phyloP scores from a whole-genome alignment of 2,888 invertebrate genomes.

The Poecilus cupreus region DNA sequence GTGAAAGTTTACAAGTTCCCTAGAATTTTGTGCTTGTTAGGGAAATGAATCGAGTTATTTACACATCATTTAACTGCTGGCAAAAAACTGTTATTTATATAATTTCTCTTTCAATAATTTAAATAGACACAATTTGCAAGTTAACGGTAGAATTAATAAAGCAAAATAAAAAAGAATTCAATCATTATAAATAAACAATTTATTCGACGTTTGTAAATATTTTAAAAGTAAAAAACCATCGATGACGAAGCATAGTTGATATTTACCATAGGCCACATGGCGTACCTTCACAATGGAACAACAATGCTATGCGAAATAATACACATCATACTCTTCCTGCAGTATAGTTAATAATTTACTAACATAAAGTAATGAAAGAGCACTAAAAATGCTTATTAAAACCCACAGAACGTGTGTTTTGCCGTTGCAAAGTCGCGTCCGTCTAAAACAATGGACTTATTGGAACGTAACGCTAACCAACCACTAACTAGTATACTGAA shows the following conservation, averaged over 20 bases:
- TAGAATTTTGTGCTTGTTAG: constrained; percentile 2
- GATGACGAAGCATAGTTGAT: neutral
- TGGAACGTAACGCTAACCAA: constrained; percentile 54
- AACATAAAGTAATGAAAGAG: constrained; percentile 1
- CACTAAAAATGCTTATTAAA: constrained; percentile 25
- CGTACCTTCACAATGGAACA: neutral
- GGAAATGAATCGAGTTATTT: constrained; percentile 40
- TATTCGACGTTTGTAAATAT: neutral
- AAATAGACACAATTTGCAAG: neutral
- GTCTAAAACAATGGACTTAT: constrained; percentile 54
- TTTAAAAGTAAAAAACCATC: neutral
- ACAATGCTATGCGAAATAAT: neutral
- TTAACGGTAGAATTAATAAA: neutral
- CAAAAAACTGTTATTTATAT: constrained; percentile 34
- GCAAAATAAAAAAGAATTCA: neutral
- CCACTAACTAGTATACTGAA: constrained; percentile 44
- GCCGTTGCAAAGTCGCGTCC: neutral
- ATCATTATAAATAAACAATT: neutral
- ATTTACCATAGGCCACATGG: constrained; percentile 1
- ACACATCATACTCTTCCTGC: neutral
- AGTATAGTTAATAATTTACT: neutral
- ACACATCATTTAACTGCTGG: constrained; percentile 35
- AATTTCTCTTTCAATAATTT: constrained; percentile 40
- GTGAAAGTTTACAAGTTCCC: constrained; percentile 35
- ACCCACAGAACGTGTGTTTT: neutral